Base-by-base conservation (phyloP, 2,888 invertebrate species). In the Parnassius smintheus region DNA sequence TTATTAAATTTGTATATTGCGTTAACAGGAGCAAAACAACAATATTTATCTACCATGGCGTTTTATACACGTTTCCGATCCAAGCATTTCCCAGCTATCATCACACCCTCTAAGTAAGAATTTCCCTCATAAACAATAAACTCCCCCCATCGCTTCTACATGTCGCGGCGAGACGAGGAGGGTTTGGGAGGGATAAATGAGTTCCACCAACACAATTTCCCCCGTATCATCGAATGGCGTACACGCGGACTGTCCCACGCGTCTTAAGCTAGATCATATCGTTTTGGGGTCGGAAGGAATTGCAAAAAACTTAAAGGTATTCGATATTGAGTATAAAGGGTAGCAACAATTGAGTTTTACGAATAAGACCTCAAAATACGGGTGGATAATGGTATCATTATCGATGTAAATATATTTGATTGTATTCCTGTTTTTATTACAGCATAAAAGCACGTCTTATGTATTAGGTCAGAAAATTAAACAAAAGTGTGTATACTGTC, bases 241-340 rank as follows among this genome's bases (percentile, higher is more conserved):
- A 50, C 73, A 74, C 68, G 59, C 68, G 59, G 65, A 42, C 55
- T 59, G 62, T 74, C 73, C 67, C 74, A 73, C 74, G 72, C 66
- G 68, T 68, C 68, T 71, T 68, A 70, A 50, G 9, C 25, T 46
- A 49, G 46, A 45, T 50, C 52, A 62, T 57, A 48, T 49, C 45
- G 41, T 55, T 57, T 56, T 22, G 9, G 61, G 58, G 56, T 44
- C 35, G 59, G 42, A 35, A 54, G 53, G 45, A 58, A 57, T 52
- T 12, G 52, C 44, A 22, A 52, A n/a, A n/a, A 25, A 44, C 45
- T 7, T 49, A n/a, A 13, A 49, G 22, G 45, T n/a, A 9, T 51
- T 22, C 42, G 22, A 58, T 60, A 65, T 56, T 25, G 4, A 25
- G 25, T 3, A 25, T 25, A 25, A 25, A 4, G 25, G 25, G 25